A percentile compares a stretch with the other conserved stretches of the same genome.
phyloP scores from a whole-genome alignment of 2,113 vertebrate species.

The Accipiter cooperii region DNA sequence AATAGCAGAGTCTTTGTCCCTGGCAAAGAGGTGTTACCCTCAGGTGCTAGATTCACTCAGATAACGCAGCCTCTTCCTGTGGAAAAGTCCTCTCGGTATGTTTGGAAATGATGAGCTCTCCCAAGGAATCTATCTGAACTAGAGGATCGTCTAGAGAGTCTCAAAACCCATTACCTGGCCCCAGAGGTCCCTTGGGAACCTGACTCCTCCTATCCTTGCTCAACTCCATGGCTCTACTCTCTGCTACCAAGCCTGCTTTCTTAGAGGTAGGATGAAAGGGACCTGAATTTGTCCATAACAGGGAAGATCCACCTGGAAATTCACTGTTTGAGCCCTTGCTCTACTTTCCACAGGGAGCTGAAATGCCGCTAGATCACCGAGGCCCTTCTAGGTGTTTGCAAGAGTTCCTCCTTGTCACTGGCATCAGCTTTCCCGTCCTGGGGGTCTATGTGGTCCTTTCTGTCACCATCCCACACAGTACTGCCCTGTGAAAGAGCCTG shows the following conservation, averaged over 20 bases:
- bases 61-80: neutral
- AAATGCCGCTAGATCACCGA: neutral
- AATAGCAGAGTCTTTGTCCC: neutral
- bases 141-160: neutral
- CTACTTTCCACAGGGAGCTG: neutral
- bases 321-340: neutral
- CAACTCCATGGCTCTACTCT: accelerated
- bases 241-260: neutral
- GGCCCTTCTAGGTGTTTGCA: neutral
- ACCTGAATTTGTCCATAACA: neutral
- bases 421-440: neutral
- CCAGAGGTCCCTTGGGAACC: neutral
- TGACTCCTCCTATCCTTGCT: neutral
- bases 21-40: neutral
- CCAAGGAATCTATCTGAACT: neutral
- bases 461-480: accelerated
- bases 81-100: neutral
- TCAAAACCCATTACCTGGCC: neutral
- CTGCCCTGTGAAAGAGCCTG: neutral
- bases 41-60: neutral
- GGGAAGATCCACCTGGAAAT: neutral
- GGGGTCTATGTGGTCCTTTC: neutral
- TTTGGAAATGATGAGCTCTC: neutral
- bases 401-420: neutral
- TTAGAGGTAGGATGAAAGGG: neutral